phyloP scores from a whole-genome alignment of 2,797 vertebrate genomes.

The Coracias cyanogaster region DNA sequence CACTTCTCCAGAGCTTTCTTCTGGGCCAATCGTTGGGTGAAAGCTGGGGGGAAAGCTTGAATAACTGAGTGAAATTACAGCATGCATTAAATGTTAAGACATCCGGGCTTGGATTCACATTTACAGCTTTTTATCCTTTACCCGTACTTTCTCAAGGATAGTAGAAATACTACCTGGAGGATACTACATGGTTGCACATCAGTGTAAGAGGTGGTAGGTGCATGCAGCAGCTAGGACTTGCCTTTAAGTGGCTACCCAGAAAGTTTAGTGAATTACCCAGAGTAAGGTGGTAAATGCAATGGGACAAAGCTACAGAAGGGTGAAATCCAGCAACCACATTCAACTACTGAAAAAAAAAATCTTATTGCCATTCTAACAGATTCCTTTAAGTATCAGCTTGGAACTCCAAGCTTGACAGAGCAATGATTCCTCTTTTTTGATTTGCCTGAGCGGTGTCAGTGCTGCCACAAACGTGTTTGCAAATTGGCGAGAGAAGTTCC shows the following conservation, averaged over 20 bases:
- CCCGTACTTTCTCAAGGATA: rapidly evolving
- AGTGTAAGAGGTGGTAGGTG: neutral
- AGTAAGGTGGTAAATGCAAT: neutral
- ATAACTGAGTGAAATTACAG: neutral
- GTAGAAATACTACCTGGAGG: neutral
- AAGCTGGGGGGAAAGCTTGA: neutral
- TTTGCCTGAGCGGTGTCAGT: neutral
- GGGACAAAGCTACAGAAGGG: neutral
- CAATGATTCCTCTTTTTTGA: neutral
- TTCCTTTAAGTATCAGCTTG: neutral
- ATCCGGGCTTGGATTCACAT: neutral
- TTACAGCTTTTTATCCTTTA: neutral
- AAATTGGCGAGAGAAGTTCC: neutral
- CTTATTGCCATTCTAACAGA: neutral
- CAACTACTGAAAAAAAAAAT: neutral
- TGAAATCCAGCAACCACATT: neutral
- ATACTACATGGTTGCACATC: neutral
- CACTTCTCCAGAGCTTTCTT: neutral
- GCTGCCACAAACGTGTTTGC: neutral
- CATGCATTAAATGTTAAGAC: neutral
- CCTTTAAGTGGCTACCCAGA: neutral
- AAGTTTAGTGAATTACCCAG: neutral
- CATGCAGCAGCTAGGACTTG: neutral
- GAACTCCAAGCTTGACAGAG: neutral
- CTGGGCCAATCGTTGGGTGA: neutral